These are phyloP conservation scores for Sylvia borin DNA, from an alignment of 2,797 vertebrate species.

Conservation along the genomic window DNA sequence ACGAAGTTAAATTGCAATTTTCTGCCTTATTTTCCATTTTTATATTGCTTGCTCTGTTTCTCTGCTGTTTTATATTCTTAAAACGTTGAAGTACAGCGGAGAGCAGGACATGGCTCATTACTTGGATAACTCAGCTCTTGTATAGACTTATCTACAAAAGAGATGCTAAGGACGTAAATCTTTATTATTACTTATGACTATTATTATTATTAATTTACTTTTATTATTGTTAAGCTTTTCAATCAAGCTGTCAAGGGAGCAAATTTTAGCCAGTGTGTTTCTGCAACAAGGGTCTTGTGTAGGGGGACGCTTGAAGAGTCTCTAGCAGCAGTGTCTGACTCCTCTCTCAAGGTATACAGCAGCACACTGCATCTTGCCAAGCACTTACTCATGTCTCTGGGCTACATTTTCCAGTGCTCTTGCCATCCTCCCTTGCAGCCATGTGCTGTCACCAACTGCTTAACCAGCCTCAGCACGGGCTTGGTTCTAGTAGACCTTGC, in stretches of 20 bases:
- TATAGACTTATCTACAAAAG: neutral
- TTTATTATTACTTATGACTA: neutral
- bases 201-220: neutral
- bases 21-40: conserved; percentile 32
- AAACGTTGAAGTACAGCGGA: neutral
- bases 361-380: neutral
- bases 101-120: neutral
- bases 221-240: neutral
- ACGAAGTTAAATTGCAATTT: conserved; percentile 10
- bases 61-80: neutral
- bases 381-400: neutral
- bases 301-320: neutral
- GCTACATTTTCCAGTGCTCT: neutral
- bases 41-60: neutral
- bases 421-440: neutral
- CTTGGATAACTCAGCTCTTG: neutral
- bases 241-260: neutral
- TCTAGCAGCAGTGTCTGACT: neutral
- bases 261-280: conserved; percentile 5
- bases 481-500: neutral
- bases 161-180: neutral
- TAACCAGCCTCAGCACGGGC: neutral
- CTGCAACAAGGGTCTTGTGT: neutral
- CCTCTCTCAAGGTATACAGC: neutral
- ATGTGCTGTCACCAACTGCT: conserved; percentile 33